These are phyloP conservation scores for Leptogaster cylindrica DNA, from an alignment of 2,888 invertebrate species.

Conservation along the genomic window DNA sequence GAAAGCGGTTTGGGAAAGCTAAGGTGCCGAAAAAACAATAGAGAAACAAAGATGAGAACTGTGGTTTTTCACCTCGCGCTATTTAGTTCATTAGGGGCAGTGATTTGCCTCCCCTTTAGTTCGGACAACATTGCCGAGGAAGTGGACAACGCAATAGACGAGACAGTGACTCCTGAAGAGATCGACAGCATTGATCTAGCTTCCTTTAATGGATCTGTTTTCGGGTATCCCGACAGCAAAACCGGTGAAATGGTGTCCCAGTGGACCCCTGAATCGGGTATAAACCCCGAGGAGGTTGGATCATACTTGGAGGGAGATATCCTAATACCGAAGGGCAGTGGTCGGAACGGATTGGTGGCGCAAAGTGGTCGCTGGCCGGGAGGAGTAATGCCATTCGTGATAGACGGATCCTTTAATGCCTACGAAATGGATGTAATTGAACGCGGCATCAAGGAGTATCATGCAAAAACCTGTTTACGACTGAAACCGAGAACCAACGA, in stretches of 20 bases:
- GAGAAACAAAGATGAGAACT: neutral
- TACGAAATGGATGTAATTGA: conserved; percentile 69
- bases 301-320: conserved; percentile 81
- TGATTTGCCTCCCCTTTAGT: neutral
- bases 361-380: conserved; percentile 69
- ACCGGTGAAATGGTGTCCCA: conserved; percentile 65
- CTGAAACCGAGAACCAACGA: conserved; percentile 73
- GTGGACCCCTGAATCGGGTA: conserved; percentile 64
- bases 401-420: conserved; percentile 70
- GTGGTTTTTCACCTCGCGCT: neutral
- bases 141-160: neutral
- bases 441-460: conserved; percentile 76
- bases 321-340: conserved; percentile 65
- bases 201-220: conserved; percentile 63
- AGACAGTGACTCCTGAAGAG: conserved; percentile 48
- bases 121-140: neutral
- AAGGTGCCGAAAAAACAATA: neutral
- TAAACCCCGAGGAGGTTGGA: conserved; percentile 82
- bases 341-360: conserved; percentile 69
- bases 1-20: neutral
- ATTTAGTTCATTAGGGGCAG: neutral
- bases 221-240: conserved; percentile 62
- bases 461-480: conserved; percentile 75
- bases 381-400: conserved; percentile 74
- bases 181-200: conserved; percentile 64